These are phyloP conservation scores for Caenorhabditis briggsae DNA, from an alignment of 1,140 invertebrate species.

Conservation along the genomic window DNA sequence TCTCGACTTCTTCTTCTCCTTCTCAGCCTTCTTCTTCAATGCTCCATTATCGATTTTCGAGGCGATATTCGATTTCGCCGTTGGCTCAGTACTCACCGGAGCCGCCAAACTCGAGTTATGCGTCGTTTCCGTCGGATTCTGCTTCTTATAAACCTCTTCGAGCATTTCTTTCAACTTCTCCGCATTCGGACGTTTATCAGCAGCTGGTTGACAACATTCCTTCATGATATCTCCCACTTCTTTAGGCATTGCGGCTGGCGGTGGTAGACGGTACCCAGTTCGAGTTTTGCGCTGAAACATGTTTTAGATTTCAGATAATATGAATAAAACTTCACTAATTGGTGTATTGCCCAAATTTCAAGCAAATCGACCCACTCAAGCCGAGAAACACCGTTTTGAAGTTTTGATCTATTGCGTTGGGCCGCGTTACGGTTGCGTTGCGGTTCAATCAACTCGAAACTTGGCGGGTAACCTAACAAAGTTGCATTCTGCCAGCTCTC, in stretches of 20 bases:
- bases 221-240: constrained; percentile 67
- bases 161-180: constrained; percentile 63
- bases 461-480: no score
- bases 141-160: constrained; percentile 65
- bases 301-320: no score
- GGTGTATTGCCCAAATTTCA: no score
- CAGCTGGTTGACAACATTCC: constrained; percentile 65
- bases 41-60: not conserved
- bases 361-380: no score
- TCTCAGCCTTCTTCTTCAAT: not conserved
- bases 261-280: constrained; percentile 68
- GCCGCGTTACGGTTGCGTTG: no score
- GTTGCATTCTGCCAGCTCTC: no score
- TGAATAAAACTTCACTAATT: no score
- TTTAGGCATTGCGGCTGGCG: constrained; percentile 68
- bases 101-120: not conserved
- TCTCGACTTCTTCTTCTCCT: not conserved
- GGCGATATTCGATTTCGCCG: not conserved
- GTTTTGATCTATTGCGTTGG: no score
- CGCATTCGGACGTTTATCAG: constrained; percentile 66
- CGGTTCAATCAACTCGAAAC: no score
- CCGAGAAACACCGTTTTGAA: no score
- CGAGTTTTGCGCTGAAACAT: constrained; percentile 67
- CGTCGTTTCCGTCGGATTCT: not conserved
- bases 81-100: not conserved